Evolutionary conservation across 2,113 vertebrate species (phyloP).

Genomic region (Leptosomus discolor): DNA sequence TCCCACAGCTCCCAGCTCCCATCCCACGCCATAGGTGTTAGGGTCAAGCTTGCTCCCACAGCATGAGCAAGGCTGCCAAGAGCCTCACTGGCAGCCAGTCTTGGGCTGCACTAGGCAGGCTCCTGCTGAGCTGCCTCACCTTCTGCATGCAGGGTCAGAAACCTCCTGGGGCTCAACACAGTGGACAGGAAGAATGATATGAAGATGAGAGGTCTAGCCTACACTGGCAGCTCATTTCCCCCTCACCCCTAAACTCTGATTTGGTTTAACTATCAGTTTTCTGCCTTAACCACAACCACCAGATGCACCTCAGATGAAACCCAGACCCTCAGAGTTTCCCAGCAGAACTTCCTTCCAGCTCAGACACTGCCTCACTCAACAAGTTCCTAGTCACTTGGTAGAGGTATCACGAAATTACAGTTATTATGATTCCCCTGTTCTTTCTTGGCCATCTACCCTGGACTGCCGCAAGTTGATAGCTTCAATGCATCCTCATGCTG

Average conservation of each 20-base stretch:
- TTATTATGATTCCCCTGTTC: background rate
- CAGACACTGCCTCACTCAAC: background rate
- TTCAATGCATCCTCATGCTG: background rate
- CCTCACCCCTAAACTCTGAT: background rate
- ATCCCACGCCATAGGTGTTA: background rate
- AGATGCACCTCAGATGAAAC: conserved; percentile 2
- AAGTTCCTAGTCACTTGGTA: background rate
- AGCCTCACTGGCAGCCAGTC: background rate
- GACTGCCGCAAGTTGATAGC: background rate
- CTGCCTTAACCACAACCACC: background rate
- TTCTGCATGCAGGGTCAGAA: background rate
- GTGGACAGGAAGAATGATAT: background rate
- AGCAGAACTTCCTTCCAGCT: conserved; percentile 4
- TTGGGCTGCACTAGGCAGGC: background rate
- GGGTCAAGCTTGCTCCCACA: background rate
- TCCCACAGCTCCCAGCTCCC: background rate
- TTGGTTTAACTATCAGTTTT: conserved; percentile 15
- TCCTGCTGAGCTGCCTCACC: background rate
- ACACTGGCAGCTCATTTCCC: background rate
- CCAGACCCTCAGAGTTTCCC: background rate
- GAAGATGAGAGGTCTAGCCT: background rate
- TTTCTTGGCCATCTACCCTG: background rate
- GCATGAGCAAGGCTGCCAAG: background rate
- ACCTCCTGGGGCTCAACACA: background rate
- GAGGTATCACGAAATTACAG: background rate